Percentiles rank a stretch among this genome's conserved stretches.
These are phyloP conservation scores for Pilophorus perplexus DNA, from an alignment of 2,888 invertebrate species.

Conservation along the genomic window DNA sequence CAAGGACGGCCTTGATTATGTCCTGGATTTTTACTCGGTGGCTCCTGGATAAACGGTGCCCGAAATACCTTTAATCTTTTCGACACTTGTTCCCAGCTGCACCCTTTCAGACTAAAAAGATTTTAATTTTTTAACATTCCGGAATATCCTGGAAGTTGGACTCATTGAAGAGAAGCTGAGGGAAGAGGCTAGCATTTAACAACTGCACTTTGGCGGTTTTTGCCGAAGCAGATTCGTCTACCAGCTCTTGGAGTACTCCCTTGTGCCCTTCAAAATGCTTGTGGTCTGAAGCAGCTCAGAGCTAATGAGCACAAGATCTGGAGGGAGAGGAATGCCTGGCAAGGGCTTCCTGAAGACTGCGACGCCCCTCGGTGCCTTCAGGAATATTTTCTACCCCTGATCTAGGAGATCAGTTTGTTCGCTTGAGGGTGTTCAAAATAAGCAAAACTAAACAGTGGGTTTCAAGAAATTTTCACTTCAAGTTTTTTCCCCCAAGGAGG, in stretches of 20 bases:
- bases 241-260: too few species aligned
- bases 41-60: background rate
- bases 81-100: too few species aligned
- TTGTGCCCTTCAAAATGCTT: too few species aligned
- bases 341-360: background rate
- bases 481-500: too few species aligned
- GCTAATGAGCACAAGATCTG: conserved; percentile 1
- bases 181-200: conserved; percentile 1
- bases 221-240: conserved; percentile 4
- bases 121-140: background rate
- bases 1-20: too few species aligned
- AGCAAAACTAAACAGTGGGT: too few species aligned
- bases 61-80: too few species aligned
- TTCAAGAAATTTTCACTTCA: too few species aligned
- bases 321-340: background rate
- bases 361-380: background rate
- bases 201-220: conserved; percentile 5
- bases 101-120: background rate
- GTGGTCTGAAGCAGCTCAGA: background rate
- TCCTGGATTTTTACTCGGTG: too few species aligned
- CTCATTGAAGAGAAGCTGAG: conserved; percentile 5
- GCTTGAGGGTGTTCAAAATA: conserved; percentile 6
- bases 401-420: too few species aligned
- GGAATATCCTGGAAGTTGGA: background rate
- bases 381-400: too few species aligned